Evolutionary conservation across 2,113 vertebrate species (phyloP), one percentile per base, ranked within the genome.

Genomic region (Argyrosomus japonicus): DNA sequence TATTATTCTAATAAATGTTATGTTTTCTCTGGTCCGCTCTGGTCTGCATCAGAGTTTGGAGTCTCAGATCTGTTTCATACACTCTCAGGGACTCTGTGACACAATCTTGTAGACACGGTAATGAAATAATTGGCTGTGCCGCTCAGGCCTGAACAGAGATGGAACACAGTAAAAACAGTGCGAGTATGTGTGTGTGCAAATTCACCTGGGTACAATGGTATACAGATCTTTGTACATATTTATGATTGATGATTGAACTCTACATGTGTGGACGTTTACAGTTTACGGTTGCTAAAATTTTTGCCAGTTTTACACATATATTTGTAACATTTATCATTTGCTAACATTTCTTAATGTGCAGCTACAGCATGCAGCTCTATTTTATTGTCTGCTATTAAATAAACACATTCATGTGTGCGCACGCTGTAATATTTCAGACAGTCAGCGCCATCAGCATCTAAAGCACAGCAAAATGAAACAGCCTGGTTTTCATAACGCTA

Each of bases 401-500:
- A 53, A 81, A 82, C 74, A 70, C 29, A 61, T 76, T 48, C n/a
- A 18, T 68, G 9, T 14, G 27, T 70, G 58, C 75, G 77, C 69
- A 64, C 71, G 7, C 56, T 67, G 67, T 65, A 65, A 47, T 64
- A 77, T 75, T 81, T 72, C 78, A 72, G 51, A 32, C 51, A 53
- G n/a, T 51, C 58, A 27, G 58, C 63, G 63, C 29, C 79, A 47
- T 75, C 77, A 72, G 58, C 63, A 36, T 68, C 53, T 51, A 84
- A 90, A 89, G 73, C 70, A 81, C 19, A 69, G 56, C 47, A 72
- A 84, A 83, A 76, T 71, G 8, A 85, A 83, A 48, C 2, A 8
- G 73, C 64, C 68, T 80, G 83, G 64, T 78, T 88, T 81, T 75
- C 29, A 69, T 81, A 53, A 70, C 0, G 3, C 27, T 9, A 5